Percentiles rank a stretch among this genome's conserved stretches.
phyloP scores from a whole-genome alignment of 2,888 invertebrate species.

The Eilema griseolum region DNA sequence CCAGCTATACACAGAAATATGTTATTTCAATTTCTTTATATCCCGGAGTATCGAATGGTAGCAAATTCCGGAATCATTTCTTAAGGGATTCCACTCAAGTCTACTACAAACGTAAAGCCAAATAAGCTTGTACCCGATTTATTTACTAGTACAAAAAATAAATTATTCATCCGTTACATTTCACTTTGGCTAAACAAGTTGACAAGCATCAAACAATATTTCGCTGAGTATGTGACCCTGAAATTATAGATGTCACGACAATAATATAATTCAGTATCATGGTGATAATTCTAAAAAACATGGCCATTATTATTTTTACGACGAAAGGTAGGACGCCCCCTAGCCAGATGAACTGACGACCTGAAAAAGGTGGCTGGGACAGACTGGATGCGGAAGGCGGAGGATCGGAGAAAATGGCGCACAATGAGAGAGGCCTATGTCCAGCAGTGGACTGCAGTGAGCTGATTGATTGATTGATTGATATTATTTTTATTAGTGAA shows the following conservation, averaged over 20 bases:
- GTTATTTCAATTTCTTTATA: not conserved
- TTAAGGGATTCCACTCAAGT: conserved; percentile 25
- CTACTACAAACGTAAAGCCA: conserved; percentile 14
- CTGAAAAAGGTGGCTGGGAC: no score
- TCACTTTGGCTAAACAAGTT: conserved; percentile 32
- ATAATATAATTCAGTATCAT: not conserved
- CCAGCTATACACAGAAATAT: not conserved
- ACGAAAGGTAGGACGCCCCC: no score
- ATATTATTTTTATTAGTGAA: no score
- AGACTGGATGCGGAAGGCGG: no score
- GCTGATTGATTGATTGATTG: no score
- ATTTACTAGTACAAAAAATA: conserved; percentile 25
- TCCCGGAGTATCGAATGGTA: not conserved
- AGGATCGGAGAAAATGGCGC: no score
- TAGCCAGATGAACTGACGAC: no score
- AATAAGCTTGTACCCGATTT: conserved; percentile 11
- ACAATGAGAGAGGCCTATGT: no score
- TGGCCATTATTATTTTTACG: no score
- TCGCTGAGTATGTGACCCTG: conserved; percentile 21
- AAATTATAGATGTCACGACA: conserved; percentile 2
- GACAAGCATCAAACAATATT: conserved; percentile 35
- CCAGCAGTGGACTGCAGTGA: no score
- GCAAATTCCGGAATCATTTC: conserved; percentile 6
- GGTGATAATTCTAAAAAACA: not conserved
- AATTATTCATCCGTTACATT: conserved; percentile 41